A percentile compares a stretch with the other conserved stretches of the same genome.
Evolutionary conservation across 2,797 vertebrate genomes (phyloP).

Genomic region (Decapterus maruadsi): DNA sequence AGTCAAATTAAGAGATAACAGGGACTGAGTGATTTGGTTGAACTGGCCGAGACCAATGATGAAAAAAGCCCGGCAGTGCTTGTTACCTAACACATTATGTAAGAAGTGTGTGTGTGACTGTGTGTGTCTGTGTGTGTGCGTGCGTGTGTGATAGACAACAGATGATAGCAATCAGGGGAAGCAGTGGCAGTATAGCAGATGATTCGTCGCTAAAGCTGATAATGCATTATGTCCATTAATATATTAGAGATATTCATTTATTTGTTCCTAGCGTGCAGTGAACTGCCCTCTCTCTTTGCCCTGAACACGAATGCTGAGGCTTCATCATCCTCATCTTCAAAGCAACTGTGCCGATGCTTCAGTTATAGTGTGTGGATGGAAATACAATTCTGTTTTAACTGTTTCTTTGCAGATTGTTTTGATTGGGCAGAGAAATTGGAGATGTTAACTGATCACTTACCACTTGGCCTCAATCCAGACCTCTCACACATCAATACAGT

Average conservation of each 20-base stretch:
- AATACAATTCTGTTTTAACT: too few relatives aligned
- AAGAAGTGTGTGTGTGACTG: constrained; percentile 34
- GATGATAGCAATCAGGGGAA: constrained; percentile 18
- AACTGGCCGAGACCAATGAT: constrained; percentile 15
- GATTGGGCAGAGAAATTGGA: too few relatives aligned
- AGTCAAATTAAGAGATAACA: constrained; percentile 13
- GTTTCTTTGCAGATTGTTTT: too few relatives aligned
- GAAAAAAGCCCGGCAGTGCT: constrained; percentile 14
- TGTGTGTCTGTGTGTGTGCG: constrained; percentile 14
- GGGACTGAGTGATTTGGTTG: constrained; percentile 23
- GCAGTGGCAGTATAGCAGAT: constrained; percentile 48
- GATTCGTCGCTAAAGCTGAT: constrained; percentile 28
- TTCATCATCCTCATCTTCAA: constrained; percentile 18
- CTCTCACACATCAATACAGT: too few relatives aligned
- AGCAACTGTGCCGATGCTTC: neutral
- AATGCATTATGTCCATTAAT: constrained; percentile 12
- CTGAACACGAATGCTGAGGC: neutral
- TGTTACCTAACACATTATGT: constrained; percentile 56
- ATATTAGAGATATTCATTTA: constrained; percentile 15
- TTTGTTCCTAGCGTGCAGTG: neutral
- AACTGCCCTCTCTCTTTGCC: neutral
- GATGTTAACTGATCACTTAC: too few relatives aligned
- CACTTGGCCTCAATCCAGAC: too few relatives aligned
- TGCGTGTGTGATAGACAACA: constrained; percentile 24
- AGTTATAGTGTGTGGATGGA: neutral